Evolutionary conservation across 2,113 vertebrate species (phyloP), one percentile per base, ranked within the genome.

Genomic region (Heteronetta atricapilla): DNA sequence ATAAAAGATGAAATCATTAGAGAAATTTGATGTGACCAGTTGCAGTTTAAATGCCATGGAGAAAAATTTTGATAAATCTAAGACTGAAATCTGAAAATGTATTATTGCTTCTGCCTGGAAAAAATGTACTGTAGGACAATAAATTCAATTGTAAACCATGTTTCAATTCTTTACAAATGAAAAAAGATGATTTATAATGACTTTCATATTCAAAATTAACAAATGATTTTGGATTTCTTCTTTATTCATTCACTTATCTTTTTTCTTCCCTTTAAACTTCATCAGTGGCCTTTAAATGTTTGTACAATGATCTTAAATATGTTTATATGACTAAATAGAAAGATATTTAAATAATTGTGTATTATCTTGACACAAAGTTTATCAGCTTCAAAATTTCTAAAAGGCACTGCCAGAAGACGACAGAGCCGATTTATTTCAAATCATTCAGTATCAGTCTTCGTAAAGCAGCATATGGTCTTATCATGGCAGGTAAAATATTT

Each of bases 401-500:
- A 82, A 94, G 50, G 72, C 86, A 77, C 46, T 96, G 94, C 93
- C 87, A 96, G 95, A 95, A 95, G 91, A 95, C 23, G 23, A 85
- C 52, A 95, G 93, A 95, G 90, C 74, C 64, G 66, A 93, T 93
- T 94, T 89, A 93, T 67, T 84, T 96, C 95, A 80, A 94, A 87
- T 96, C 95, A 96, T 91, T 90, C 90, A 79, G 94, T 94, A 93
- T 86, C 90, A 95, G 94, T 94, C 96, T 97, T 97, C 64, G 89
- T 96, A 95, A 97, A 97, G 89, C 92, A 97, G 96, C 96, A 96
- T 89, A 95, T 93, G 96, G 95, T 92, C 70, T 95, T 93, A 94
- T 82, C 94, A 86, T 89, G 88, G 90, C 96, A 98, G 95, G 96
- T 97, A 98, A 98, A 97, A 97, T 96, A 98, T 94, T 96, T 95